Conservation (phyloP, 2,113 vertebrate genomes). For the Uropsilus gracilis region DNA sequence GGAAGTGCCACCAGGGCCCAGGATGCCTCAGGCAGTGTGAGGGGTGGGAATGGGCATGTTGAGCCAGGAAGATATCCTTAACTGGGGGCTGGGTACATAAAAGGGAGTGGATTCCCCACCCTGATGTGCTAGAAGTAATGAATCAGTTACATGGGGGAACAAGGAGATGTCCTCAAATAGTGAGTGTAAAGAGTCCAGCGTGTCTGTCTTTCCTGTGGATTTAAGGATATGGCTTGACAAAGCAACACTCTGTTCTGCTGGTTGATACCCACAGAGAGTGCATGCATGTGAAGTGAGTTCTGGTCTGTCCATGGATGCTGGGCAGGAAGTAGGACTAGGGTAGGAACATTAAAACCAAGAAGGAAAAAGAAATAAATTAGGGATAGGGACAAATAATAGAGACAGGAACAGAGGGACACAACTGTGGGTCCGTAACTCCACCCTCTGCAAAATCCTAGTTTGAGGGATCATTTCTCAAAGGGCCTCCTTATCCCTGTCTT, state of each 20-base stretch:
- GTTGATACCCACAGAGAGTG: no score
- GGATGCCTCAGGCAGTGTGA: background rate
- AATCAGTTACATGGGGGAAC: background rate
- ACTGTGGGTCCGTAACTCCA: background rate
- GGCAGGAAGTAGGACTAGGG: no score
- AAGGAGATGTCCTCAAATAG: background rate
- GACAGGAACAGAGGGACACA: background rate
- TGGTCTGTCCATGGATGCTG: background rate
- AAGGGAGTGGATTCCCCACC: no score
- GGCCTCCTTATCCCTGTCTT: background rate
- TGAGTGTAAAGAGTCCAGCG: background rate
- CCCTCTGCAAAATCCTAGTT: rapidly evolving
- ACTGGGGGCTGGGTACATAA: background rate
- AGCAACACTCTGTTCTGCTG: no score
- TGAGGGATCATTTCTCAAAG: background rate
- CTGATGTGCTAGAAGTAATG: background rate
- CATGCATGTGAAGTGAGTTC: rapidly evolving
- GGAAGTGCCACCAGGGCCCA: background rate
- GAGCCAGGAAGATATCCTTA: background rate
- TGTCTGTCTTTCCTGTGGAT: background rate
- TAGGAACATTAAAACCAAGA: no score
- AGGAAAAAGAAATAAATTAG: no score
- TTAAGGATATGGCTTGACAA: background rate
- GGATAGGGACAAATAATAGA: no score
- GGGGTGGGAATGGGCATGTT: no score